Conservation (phyloP, 2,888 invertebrate genomes). For the Bombyx huttoni region DNA sequence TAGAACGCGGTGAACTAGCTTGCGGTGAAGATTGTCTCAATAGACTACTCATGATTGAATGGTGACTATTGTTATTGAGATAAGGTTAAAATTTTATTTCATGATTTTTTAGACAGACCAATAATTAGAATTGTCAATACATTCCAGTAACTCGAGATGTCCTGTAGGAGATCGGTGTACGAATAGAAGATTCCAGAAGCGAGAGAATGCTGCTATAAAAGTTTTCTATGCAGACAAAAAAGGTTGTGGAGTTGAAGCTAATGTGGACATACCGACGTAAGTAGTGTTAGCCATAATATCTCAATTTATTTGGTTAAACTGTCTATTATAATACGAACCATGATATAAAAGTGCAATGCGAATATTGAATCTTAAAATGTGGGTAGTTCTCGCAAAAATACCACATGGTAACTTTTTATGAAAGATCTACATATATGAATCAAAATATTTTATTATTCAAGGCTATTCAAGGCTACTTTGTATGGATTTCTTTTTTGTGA, state of each 20-base stretch:
- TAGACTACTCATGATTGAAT: conserved; percentile 98
- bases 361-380: not conserved
- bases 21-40: conserved; percentile 98
- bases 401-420: too few relatives aligned
- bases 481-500: too few relatives aligned
- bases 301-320: not conserved
- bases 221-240: conserved; percentile 95
- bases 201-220: conserved; percentile 86
- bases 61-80: conserved; percentile 59
- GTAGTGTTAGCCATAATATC: conserved; percentile 11
- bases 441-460: too few relatives aligned
- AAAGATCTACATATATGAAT: too few relatives aligned
- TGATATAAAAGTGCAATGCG: not conserved
- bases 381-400: not conserved
- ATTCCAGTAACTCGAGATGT: conserved; percentile 89
- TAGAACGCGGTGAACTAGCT: conserved; percentile 84
- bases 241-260: conserved; percentile 92
- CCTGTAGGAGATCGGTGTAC: conserved; percentile 91
- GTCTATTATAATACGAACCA: not conserved
- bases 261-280: conserved; percentile 79
- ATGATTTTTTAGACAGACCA: too few relatives aligned
- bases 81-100: too few relatives aligned
- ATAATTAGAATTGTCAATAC: not conserved
- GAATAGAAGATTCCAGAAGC: conserved; percentile 94
- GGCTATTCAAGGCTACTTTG: too few relatives aligned